phyloP scores from a whole-genome alignment of 2,888 invertebrate species.

The Monochamus alternatus region DNA sequence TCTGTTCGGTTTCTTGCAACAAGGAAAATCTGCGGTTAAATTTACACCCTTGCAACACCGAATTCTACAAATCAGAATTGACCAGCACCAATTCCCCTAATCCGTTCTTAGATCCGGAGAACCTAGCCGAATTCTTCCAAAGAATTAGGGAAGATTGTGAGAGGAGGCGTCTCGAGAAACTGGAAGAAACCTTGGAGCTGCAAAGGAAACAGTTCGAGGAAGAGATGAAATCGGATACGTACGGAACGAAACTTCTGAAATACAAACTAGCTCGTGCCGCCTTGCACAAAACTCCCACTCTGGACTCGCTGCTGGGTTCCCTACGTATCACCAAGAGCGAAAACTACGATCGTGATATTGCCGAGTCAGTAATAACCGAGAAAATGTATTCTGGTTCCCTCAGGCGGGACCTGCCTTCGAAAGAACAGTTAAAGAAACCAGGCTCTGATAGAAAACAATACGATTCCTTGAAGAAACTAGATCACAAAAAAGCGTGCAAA shows the following conservation, averaged over 20 bases:
- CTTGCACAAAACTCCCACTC: background rate
- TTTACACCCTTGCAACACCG: slow-evolving; percentile 50
- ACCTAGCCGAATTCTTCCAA: slow-evolving; percentile 19
- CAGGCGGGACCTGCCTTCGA: background rate
- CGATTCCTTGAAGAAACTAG: background rate
- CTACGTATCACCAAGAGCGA: background rate
- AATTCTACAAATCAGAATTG: slow-evolving; percentile 42
- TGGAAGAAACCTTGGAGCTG: slow-evolving; percentile 27
- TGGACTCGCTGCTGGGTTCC: background rate
- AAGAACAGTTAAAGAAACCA: background rate
- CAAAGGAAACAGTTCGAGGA: slow-evolving; percentile 39
- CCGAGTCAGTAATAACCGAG: background rate
- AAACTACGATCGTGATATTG: background rate
- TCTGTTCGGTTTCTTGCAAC: slow-evolving; percentile 66
- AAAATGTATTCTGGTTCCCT: background rate
- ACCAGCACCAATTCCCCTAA: slow-evolving; percentile 12
- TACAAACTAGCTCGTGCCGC: too few species aligned
- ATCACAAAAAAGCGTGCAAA: background rate
- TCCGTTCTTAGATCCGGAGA: slow-evolving; percentile 21
- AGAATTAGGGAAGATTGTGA: slow-evolving; percentile 25
- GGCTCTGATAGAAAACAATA: background rate
- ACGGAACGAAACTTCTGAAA: slow-evolving; percentile 47
- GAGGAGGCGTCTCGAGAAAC: slow-evolving; percentile 23
- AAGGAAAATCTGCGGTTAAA: slow-evolving; percentile 54
- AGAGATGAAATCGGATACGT: slow-evolving; percentile 47